Percentiles rank a stretch among this genome's conserved stretches.
Conservation (phyloP, 1,140 invertebrate genomes). For the Brachionus calyciflorus region DNA sequence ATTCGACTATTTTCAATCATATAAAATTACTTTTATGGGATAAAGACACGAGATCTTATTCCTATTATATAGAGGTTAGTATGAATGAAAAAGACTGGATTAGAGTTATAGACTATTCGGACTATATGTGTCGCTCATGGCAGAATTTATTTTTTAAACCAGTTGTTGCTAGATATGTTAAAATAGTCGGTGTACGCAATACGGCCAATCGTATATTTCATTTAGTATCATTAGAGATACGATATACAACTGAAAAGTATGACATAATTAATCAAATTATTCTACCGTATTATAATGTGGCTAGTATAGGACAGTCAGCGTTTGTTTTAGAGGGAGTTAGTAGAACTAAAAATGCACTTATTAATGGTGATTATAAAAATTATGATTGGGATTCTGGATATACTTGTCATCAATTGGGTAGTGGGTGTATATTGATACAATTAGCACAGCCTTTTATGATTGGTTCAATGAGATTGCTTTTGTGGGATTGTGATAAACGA, state of each 20-base stretch:
- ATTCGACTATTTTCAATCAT: constrained; percentile 86
- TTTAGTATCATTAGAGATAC: constrained; percentile 84
- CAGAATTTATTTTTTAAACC: constrained; percentile 88
- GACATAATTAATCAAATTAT: constrained; percentile 51
- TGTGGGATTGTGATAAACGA: constrained; percentile 97
- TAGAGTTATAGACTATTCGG: constrained; percentile 82
- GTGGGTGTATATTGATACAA: constrained; percentile 87
- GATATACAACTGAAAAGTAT: constrained; percentile 4
- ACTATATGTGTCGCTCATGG: constrained; percentile 89
- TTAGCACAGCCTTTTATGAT: constrained; percentile 92
- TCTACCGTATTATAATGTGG: constrained; percentile 84
- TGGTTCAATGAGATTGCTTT: constrained; percentile 79
- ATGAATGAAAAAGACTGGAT: constrained; percentile 94
- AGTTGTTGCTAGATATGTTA: constrained; percentile 79
- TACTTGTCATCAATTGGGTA: constrained; percentile 95
- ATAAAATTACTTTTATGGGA: constrained; percentile 90
- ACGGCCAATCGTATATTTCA: constrained; percentile 95
- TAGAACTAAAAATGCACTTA: constrained; percentile 82
- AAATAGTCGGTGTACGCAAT: constrained; percentile 84
- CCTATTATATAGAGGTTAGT: constrained; percentile 92
- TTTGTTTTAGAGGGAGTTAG: constrained; percentile 90
- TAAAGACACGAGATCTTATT: constrained; percentile 78
- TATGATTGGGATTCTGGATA: constrained; percentile 99
- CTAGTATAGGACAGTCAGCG: constrained; percentile 80
- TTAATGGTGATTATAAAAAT: constrained; percentile 87